Conservation (phyloP, 2,888 invertebrate species). For the Venusia cambrica region DNA sequence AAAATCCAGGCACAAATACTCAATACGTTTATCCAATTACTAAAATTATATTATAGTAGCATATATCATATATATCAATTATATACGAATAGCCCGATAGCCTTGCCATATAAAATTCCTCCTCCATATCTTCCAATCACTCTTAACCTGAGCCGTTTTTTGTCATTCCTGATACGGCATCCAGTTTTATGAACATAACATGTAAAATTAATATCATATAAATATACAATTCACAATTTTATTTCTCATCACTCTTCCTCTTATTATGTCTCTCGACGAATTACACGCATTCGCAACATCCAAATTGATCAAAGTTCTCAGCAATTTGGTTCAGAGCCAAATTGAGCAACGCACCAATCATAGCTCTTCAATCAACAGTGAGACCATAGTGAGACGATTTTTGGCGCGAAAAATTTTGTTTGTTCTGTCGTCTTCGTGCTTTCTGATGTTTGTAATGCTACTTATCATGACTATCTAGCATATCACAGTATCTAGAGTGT, state of each 20-base stretch:
- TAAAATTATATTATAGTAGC: no score
- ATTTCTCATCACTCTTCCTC: constrained; percentile 8
- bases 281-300: constrained; percentile 19
- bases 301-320: constrained; percentile 47
- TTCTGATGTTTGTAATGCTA: constrained; percentile 17
- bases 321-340: constrained; percentile 46
- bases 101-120: no score
- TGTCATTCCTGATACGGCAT: not conserved
- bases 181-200: no score
- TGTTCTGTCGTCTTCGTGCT: constrained; percentile 6
- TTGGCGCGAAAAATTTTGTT: constrained; percentile 25
- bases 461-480: constrained; percentile 14
- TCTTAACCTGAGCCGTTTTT: no score
- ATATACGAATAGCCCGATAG: no score
- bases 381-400: constrained; percentile 15
- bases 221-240: no score
- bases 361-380: constrained; percentile 28
- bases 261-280: constrained; percentile 18
- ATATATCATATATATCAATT: no score
- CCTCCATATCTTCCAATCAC: no score
- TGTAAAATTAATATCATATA: no score
- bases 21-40: no score
- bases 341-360: constrained; percentile 42
- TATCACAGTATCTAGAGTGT: no score
- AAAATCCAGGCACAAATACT: no score